Conservation (phyloP, 37 sponge, comb jelly and placozoan genomes). For the Cladorhizidae sp. region DNA sequence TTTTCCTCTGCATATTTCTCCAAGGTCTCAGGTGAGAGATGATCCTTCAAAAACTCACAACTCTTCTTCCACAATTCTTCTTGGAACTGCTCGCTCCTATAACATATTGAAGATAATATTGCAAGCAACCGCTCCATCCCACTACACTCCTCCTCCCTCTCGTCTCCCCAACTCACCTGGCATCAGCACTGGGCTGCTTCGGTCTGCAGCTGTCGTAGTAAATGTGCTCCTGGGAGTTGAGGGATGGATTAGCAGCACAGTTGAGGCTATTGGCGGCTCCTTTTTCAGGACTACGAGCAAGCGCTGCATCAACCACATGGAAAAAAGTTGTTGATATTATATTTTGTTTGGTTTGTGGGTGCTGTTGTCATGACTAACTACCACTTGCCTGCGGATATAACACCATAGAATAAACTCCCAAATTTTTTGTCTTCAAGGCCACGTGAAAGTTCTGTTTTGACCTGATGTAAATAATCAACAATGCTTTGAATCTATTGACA, state of each 20-base stretch:
- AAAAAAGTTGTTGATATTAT: neutral
- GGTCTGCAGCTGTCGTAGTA: slow-evolving; percentile 65
- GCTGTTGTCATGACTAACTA: too few relatives aligned
- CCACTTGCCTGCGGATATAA: too few relatives aligned
- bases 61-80: slow-evolving; percentile 70
- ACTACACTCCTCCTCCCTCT: neutral
- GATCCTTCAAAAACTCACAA: slow-evolving; percentile 32
- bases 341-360: too few relatives aligned
- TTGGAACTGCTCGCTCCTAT: slow-evolving; percentile 56
- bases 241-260: slow-evolving; percentile 73
- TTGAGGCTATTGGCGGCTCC: slow-evolving; percentile 76
- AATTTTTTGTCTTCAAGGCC: too few relatives aligned
- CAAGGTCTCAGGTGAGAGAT: slow-evolving; percentile 51
- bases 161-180: slow-evolving; percentile 24
- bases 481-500: too few relatives aligned
- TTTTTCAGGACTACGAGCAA: slow-evolving; percentile 25
- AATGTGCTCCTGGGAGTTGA: slow-evolving; percentile 53
- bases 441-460: slow-evolving; percentile 4
- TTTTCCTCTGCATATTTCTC: slow-evolving; percentile 31
- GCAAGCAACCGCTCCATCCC: neutral
- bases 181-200: neutral
- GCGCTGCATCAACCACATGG: neutral
- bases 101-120: neutral
- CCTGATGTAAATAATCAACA: neutral
- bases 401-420: too few relatives aligned